Percentiles rank a stretch among this genome's conserved stretches.
These are phyloP conservation scores for Telmatochromis sp. DNA, from an alignment of 2,113 vertebrate species.

Conservation along the genomic window DNA sequence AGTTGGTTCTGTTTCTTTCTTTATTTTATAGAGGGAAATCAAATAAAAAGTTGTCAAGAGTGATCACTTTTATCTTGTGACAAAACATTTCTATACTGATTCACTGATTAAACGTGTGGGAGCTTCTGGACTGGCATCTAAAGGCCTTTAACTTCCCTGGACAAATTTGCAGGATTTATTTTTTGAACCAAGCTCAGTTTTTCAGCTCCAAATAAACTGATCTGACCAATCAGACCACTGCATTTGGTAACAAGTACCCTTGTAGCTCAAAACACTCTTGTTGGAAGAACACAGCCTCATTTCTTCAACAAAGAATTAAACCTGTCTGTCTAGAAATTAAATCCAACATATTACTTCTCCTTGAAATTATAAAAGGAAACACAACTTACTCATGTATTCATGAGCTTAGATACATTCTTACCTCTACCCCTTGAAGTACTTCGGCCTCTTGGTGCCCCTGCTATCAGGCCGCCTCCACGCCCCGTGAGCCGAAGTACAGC, in stretches of 20 bases:
- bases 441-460: conserved; percentile 90
- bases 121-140: background rate
- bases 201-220: background rate
- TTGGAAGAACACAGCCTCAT: background rate
- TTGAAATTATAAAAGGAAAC: background rate
- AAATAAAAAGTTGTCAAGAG: background rate
- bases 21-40: background rate
- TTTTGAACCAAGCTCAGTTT: background rate
- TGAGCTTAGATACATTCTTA: conserved; percentile 59
- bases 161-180: background rate
- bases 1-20: background rate
- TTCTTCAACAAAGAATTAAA: background rate
- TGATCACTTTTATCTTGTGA: background rate
- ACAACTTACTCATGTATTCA: background rate
- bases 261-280: background rate
- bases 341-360: background rate
- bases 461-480: conserved; percentile 85
- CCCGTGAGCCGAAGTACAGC: conserved; percentile 91
- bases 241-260: background rate
- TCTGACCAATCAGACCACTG: background rate
- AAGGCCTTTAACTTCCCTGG: background rate
- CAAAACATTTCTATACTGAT: background rate
- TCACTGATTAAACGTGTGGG: background rate
- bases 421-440: conserved; percentile 97
- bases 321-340: background rate